A percentile compares a stretch with the other conserved stretches of the same genome.
These are phyloP conservation scores for Enteromius fasciolatus DNA, from an alignment of 2,797 vertebrate genomes.

Conservation along the genomic window DNA sequence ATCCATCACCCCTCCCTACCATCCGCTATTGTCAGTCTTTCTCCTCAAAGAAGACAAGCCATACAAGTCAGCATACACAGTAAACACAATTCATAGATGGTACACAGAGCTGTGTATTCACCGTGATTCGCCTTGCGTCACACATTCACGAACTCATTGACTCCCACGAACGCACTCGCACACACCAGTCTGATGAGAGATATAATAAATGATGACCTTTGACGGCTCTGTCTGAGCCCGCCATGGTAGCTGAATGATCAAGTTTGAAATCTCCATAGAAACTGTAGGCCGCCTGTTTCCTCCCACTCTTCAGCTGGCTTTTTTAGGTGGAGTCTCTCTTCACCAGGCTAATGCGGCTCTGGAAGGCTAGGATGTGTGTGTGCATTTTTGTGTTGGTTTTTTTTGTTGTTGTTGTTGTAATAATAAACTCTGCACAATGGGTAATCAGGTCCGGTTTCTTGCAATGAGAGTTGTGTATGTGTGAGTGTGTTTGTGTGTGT, in stretches of 20 bases:
- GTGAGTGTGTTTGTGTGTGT: slow-evolving; percentile 23
- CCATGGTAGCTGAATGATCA: slow-evolving; percentile 49
- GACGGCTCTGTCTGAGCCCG: slow-evolving; percentile 44
- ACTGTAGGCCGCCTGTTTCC: slow-evolving; percentile 13
- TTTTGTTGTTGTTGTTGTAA: background rate
- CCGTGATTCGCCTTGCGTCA: background rate
- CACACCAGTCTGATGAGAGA: slow-evolving; percentile 50
- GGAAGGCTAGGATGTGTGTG: slow-evolving; percentile 4
- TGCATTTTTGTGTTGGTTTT: background rate
- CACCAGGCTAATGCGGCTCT: slow-evolving; percentile 31
- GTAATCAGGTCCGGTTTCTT: slow-evolving; percentile 34
- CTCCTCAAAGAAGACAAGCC: background rate
- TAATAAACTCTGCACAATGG: slow-evolving; percentile 26
- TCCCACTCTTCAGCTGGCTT: slow-evolving; percentile 38
- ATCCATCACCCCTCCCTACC: background rate
- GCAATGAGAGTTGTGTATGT: slow-evolving; percentile 4
- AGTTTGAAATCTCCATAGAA: slow-evolving; percentile 50
- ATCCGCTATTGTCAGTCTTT: slow-evolving; percentile 12
- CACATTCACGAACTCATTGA: slow-evolving; percentile 15
- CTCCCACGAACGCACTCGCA: background rate
- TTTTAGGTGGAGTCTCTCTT: background rate
- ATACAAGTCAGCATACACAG: background rate
- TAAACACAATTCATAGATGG: slow-evolving; percentile 11
- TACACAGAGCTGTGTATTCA: background rate
- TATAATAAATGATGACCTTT: slow-evolving; percentile 58